Evolutionary conservation across 2,888 invertebrate species (phyloP).

Genomic region (Drosophila mulleri): DNA sequence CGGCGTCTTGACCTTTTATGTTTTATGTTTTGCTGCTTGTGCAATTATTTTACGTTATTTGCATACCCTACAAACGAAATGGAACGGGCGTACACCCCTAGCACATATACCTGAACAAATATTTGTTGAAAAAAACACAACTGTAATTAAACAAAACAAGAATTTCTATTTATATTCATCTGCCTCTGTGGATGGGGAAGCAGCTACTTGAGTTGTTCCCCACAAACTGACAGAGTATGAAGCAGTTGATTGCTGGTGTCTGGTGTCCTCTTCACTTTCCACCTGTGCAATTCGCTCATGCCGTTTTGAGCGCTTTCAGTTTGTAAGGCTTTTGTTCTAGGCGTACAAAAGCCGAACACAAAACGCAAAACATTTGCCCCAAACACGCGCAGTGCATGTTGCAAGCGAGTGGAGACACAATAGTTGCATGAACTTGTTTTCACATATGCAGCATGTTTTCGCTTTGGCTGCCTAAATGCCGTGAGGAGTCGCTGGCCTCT

Average conservation of each 20-base stretch:
- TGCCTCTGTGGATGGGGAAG: background rate
- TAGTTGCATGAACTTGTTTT: conserved; percentile 54
- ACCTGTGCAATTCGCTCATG: conserved; percentile 43
- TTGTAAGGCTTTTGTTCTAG: background rate
- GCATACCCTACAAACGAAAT: background rate
- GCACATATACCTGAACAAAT: background rate
- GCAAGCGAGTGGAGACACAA: conserved; percentile 51
- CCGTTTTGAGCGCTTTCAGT: conserved; percentile 37
- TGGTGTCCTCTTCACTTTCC: no score
- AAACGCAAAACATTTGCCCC: conserved; percentile 52
- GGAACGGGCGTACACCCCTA: background rate
- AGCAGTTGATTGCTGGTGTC: background rate
- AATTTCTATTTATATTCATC: conserved; percentile 1
- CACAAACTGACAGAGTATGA: background rate
- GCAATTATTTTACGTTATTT: conserved; percentile 6
- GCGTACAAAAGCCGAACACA: conserved; percentile 58
- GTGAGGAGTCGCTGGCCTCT: conserved; percentile 17
- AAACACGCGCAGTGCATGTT: conserved; percentile 22
- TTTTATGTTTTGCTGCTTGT: conserved; percentile 23
- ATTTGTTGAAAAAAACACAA: background rate
- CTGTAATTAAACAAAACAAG: background rate
- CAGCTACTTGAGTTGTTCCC: background rate
- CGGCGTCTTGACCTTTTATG: conserved; percentile 55
- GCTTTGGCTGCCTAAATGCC: conserved; percentile 33
- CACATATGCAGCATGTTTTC: conserved; percentile 48